Percentiles rank a stretch among this genome's conserved stretches.
Evolutionary conservation across 2,113 vertebrate genomes (phyloP).

Genomic region (Pterocles gutturalis): DNA sequence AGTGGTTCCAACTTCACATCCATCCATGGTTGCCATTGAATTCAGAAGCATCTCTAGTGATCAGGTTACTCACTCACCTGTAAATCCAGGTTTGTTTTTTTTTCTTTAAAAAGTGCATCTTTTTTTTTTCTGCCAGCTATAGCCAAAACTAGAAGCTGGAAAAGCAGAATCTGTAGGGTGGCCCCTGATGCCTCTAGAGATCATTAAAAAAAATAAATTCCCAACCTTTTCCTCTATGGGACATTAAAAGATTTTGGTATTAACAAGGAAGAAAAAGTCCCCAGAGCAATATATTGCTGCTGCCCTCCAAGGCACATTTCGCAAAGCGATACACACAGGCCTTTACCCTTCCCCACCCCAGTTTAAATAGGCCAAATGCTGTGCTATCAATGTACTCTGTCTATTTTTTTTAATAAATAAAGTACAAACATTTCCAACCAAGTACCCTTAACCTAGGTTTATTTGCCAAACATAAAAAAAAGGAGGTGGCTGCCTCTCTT

Average conservation of each 20-base stretch:
- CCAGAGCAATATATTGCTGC: not conserved
- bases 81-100: not conserved
- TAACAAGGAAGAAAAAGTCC: not conserved
- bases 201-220: not conserved
- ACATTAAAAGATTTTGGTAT: not conserved
- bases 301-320: not conserved
- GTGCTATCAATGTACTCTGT: not conserved
- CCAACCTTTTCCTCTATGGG: not conserved
- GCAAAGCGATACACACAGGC: not conserved
- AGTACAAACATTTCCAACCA: conserved; percentile 36
- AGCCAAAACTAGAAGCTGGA: not conserved
- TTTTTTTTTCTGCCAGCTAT: not conserved
- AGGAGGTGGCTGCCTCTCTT: conserved; percentile 29
- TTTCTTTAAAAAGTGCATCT: not conserved
- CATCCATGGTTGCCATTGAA: no score
- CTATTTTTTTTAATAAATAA: not conserved
- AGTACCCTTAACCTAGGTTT: conserved; percentile 31
- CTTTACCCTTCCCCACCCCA: not conserved
- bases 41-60: not conserved
- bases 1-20: not conserved
- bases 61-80: not conserved
- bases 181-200: not conserved
- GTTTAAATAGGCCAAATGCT: not conserved
- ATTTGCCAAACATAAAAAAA: conserved; percentile 46
- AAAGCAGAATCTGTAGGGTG: not conserved